phyloP scores from a whole-genome alignment of 2,888 invertebrate genomes.

The Andrena camellia region DNA sequence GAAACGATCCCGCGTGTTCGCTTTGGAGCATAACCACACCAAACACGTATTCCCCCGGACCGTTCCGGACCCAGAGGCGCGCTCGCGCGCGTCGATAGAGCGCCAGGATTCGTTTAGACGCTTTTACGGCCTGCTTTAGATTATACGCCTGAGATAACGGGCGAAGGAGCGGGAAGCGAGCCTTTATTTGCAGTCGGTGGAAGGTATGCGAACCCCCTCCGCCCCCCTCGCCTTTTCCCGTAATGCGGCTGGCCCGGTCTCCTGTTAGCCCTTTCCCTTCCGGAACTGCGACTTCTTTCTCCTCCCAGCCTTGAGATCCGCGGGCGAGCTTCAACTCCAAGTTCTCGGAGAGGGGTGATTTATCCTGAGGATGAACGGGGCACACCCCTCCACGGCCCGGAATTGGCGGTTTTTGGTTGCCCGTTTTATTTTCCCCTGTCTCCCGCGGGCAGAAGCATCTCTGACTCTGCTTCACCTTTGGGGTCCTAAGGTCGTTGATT shows the following conservation, averaged over 20 bases:
- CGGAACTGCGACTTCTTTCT: constrained; percentile 52
- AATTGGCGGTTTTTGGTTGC: constrained; percentile 42
- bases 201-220: constrained; percentile 61
- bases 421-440: neutral
- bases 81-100: constrained; percentile 34
- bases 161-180: constrained; percentile 60
- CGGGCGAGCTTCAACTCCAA: constrained; percentile 31
- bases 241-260: constrained; percentile 52
- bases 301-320: constrained; percentile 13
- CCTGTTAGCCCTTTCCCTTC: constrained; percentile 41
- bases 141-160: constrained; percentile 81
- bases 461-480: neutral
- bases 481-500: neutral
- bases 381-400: constrained; percentile 9
- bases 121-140: constrained; percentile 81
- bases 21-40: constrained; percentile 66
- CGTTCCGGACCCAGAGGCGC: constrained; percentile 18
- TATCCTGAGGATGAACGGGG: constrained; percentile 52
- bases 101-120: constrained; percentile 71
- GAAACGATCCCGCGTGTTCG: constrained; percentile 54
- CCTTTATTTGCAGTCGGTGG: constrained; percentile 69
- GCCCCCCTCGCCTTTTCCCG: constrained; percentile 49
- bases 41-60: constrained; percentile 76
- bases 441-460: neutral
- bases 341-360: constrained; percentile 52